Base-by-base conservation (phyloP, 2,113 vertebrate genomes). In the Nibea coibor region DNA sequence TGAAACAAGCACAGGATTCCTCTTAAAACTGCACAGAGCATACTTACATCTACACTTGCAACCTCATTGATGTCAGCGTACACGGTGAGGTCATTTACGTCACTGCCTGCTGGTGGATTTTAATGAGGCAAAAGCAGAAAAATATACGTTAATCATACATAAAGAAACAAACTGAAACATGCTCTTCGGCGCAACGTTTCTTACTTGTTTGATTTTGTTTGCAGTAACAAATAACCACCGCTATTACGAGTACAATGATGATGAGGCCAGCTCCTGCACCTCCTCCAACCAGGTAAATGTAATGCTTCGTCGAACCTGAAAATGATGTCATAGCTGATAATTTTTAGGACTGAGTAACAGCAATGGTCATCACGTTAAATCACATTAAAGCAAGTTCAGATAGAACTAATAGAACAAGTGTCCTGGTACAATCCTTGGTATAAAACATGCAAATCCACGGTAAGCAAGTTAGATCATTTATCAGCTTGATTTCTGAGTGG, bases 51-150 rank as follows among this genome's bases (percentile, higher is more conserved):
- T 1, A 20, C 22, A 17, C 0, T 0, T 16, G 31, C 14, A 42
- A 72, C 2, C 0, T 89, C 87, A 5, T 20, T 0, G 56, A 90
- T 47, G 2, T 87, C 87, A 1, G 87, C 88, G 1, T 90, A 89
- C 28, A 88, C 50, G 0, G 88, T 92, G 15, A 72, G 48, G 5
- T 85, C 86, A 8, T 65, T 24, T 42, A 35, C 14, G 16, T 84
- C 75, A 1, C 3, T 11, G 7, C 2, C 85, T 82, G 24, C 0
- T 53, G 42, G 11, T 31, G 2, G 22, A n/a, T 39, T 39, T 39
- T 39, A 39, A 39, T 39, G 35, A 39, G 35, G 35, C 35, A 39
- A 39, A 39, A 39, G 35, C 8, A 39, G 35, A 39, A 39, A 39
- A 39, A 39, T 8, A 39, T 39, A 9, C 35, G 35, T 39, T 7